Conservation (phyloP, 2,113 vertebrate species). For the Megaceryle torquata region DNA sequence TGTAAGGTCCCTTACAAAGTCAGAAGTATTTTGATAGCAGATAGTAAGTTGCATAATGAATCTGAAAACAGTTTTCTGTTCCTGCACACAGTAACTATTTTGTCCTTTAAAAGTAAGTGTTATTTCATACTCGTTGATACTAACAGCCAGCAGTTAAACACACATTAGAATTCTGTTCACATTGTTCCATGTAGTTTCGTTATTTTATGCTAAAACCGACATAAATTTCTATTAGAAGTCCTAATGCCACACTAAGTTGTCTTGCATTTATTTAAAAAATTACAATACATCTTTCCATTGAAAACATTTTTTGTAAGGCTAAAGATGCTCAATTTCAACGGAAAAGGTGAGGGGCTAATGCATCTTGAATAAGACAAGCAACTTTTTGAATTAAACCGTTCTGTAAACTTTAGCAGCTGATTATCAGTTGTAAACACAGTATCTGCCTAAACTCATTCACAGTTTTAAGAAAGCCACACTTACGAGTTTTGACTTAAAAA, state of each 20-base stretch:
- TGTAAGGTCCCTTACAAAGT: slow-evolving; percentile 63
- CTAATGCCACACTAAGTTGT: slow-evolving; percentile 29
- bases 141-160: slow-evolving; percentile 76
- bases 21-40: slow-evolving; percentile 77
- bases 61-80: slow-evolving; percentile 49
- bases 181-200: slow-evolving; percentile 78
- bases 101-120: slow-evolving; percentile 72
- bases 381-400: background rate
- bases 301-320: slow-evolving; percentile 24
- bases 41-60: slow-evolving; percentile 73
- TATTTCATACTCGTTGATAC: slow-evolving; percentile 74
- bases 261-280: slow-evolving; percentile 43
- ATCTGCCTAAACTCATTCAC: background rate
- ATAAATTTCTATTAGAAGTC: slow-evolving; percentile 82
- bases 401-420: background rate
- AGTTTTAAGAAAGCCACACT: background rate
- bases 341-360: background rate
- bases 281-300: slow-evolving; percentile 26
- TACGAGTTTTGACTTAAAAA: background rate
- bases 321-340: background rate
- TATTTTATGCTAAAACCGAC: slow-evolving; percentile 76
- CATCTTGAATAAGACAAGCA: background rate
- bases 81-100: slow-evolving; percentile 41
- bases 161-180: slow-evolving; percentile 50
- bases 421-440: background rate